These are phyloP conservation scores for Octomys mimax DNA, from an alignment of 2,797 vertebrate genomes.

Conservation along the genomic window DNA sequence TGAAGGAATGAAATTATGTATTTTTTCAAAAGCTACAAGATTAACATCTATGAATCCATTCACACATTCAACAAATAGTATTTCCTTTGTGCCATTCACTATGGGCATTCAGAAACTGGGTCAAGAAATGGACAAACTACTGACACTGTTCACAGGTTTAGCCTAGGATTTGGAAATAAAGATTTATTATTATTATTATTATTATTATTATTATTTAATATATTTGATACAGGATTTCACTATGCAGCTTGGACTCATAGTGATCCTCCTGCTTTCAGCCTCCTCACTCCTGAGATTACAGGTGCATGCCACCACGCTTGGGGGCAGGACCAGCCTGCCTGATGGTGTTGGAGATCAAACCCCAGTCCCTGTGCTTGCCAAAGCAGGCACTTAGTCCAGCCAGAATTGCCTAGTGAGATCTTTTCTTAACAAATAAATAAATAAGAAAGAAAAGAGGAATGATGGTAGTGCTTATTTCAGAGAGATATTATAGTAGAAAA, in stretches of 20 bases:
- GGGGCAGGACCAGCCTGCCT: too few species aligned
- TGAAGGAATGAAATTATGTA: neutral
- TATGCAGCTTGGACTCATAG: too few species aligned
- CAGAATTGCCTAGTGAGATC: too few species aligned
- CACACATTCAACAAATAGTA: neutral
- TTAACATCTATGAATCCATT: neutral
- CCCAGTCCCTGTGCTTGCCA: too few species aligned
- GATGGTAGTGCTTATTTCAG: neutral
- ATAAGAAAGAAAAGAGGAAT: neutral
- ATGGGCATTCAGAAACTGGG: neutral
- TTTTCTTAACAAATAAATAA: too few species aligned
- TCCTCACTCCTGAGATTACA: too few species aligned
- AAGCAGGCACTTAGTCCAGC: too few species aligned
- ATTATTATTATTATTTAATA: too few species aligned
- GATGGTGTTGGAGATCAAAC: too few species aligned
- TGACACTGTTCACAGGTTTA: conserved; percentile 1
- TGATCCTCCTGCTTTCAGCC: too few species aligned
- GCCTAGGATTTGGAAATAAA: neutral
- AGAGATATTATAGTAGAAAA: neutral
- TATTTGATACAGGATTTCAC: too few species aligned
- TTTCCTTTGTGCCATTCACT: neutral
- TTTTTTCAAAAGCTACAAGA: neutral
- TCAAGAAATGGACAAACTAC: neutral
- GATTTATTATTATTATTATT: neutral
- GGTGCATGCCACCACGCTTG: too few species aligned